A percentile compares a stretch with the other conserved stretches of the same genome.
Conservation (phyloP, 2,113 vertebrate genomes). For the Oryzias woworae region DNA sequence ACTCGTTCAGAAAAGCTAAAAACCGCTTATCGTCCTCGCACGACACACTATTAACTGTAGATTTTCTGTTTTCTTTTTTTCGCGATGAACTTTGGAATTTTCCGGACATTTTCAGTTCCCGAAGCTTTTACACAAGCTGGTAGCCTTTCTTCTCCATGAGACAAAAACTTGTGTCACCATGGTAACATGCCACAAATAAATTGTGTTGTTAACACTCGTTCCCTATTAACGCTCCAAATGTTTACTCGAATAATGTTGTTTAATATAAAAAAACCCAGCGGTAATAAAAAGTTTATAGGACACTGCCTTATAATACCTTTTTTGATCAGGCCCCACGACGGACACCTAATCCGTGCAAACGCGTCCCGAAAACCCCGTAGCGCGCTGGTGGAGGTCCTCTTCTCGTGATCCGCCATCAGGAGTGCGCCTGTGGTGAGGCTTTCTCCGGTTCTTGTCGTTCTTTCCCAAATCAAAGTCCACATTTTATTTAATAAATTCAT, state of each 20-base stretch:
- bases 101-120: neutral
- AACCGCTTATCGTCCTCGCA: constrained; percentile 62
- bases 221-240: too few relatives aligned
- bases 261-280: too few relatives aligned
- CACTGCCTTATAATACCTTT: neutral
- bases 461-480: neutral
- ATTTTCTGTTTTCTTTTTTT: constrained; percentile 6
- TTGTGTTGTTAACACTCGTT: neutral
- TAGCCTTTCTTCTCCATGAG: neutral
- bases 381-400: constrained; percentile 59
- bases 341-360: constrained; percentile 57
- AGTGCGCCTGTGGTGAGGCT: constrained; percentile 67
- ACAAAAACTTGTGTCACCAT: constrained; percentile 21
- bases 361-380: constrained; percentile 79
- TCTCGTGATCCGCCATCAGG: constrained; percentile 86
- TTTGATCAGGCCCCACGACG: constrained; percentile 23
- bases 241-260: too few relatives aligned
- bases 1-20: constrained; percentile 56
- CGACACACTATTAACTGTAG: constrained; percentile 21
- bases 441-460: neutral
- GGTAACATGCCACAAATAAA: constrained; percentile 10
- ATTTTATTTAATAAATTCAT: rapidly evolving
- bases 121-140: neutral
- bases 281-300: neutral
- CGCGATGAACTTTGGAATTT: neutral